Evolutionary conservation across 2,113 vertebrate genomes (phyloP), one percentile per base, ranked within the genome.

Genomic region (Papio anubis): DNA sequence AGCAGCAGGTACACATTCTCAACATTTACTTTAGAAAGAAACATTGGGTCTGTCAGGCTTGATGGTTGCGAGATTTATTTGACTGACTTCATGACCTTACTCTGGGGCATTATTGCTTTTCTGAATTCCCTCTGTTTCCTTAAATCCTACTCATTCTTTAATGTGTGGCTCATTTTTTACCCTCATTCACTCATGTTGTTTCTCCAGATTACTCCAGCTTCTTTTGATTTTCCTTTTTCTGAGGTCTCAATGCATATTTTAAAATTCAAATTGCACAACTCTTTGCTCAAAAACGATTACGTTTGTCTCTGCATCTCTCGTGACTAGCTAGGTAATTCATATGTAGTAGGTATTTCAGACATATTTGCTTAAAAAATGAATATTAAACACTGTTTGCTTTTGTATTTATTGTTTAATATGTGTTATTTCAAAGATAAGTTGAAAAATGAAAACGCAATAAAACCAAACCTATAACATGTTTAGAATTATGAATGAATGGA

Each of bases 11-110:
- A 70, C 4, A 27, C 2, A n/a, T 72, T 66, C 64, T 81, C 61
- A 92, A 32, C 88, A 80, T 85, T 92, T 89, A 64, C 73, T 93
- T 78, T 80, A 84, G 43, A 83, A 88, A 95, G 87, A 96, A 87
- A 40, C 61, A 80, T 0, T 78, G 50, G 16, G 12, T 96, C 38
- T 97, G 81, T 96, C 76, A 59, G 27, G 6, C 17, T 66, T 88
- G 61, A 90, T 84, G 64, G 38, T 75, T 76, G 48, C 57, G 80
- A 61, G 55, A 59, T 97, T 85, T 81, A 85, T 92, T 45, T 90
- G 88, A 88, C 90, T 80, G 92, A 84, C 79, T 90, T 72, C 18
- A 66, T 80, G 55, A 80, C 95, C 70, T 84, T 76, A 94, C 55
- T 94, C 30, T 64, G 17, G 43, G 43, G 23, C 73, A 87, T 68